Evolutionary conservation across 2,797 vertebrate species (phyloP).

Genomic region (Stomatorhinus walkeri): DNA sequence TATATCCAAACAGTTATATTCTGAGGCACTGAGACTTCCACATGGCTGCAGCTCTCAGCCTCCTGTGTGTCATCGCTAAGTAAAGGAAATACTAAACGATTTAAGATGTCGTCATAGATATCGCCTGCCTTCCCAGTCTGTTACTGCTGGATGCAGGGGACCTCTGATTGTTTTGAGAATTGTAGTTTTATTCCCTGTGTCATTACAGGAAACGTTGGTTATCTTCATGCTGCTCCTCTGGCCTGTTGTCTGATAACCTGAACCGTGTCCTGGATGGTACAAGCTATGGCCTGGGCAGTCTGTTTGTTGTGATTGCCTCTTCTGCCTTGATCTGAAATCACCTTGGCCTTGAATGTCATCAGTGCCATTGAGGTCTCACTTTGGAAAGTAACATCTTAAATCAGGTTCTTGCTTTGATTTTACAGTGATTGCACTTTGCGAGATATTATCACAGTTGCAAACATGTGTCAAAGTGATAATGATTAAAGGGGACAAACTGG

Average conservation of each 20-base stretch:
- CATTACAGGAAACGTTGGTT: background rate
- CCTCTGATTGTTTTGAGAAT: background rate
- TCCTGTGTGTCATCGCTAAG: background rate
- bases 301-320: background rate
- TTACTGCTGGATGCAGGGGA: background rate
- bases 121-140: background rate
- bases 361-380: background rate
- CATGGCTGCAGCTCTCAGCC: background rate
- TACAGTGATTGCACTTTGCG: background rate
- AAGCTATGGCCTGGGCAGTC: background rate
- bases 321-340: background rate
- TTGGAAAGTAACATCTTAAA: background rate
- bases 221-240: background rate
- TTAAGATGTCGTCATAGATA: background rate
- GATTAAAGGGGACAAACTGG: constrained; percentile 6
- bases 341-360: background rate
- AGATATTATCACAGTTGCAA: background rate
- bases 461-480: background rate
- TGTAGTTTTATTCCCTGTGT: background rate
- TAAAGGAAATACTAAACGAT: background rate
- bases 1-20: background rate
- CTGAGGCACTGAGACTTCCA: background rate
- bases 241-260: background rate
- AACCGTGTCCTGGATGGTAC: background rate
- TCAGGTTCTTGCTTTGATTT: background rate